phyloP scores from a whole-genome alignment of 2,797 vertebrate genomes.

The Leptoclinus maculatus region DNA sequence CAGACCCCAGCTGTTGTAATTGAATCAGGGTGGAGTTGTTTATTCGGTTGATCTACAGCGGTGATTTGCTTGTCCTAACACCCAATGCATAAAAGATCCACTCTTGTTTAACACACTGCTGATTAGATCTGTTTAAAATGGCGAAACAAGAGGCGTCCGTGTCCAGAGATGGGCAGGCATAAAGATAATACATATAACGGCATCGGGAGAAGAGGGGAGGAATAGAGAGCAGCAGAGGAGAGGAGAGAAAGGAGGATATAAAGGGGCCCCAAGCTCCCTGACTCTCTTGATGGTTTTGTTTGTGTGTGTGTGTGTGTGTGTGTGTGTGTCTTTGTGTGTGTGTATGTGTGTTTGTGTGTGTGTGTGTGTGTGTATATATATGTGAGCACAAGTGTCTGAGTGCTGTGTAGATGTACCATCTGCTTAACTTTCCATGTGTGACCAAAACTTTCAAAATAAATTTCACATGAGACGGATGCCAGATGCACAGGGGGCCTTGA shows the following conservation, averaged over 20 bases:
- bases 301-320: conserved; percentile 35
- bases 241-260: conserved; percentile 58
- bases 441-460: conserved; percentile 92
- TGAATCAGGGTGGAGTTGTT: conserved; percentile 96
- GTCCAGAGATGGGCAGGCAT: conserved; percentile 85
- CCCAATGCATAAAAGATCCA: conserved; percentile 95
- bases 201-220: conserved; percentile 58
- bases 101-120: conserved; percentile 94
- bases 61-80: conserved; percentile 93
- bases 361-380: conserved; percentile 26
- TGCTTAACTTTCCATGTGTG: conserved; percentile 93
- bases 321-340: conserved; percentile 19
- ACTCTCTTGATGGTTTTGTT: conserved; percentile 33
- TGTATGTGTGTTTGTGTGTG: conserved; percentile 19
- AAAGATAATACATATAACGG: conserved; percentile 86
- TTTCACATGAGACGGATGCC: conserved; percentile 81
- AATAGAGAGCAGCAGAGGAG: conserved; percentile 48
- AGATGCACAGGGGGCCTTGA: conserved; percentile 83
- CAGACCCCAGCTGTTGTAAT: conserved; percentile 92
- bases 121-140: conserved; percentile 95
- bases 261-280: conserved; percentile 49
- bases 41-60: conserved; percentile 95
- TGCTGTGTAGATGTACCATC: conserved; percentile 85
- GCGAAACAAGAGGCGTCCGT: conserved; percentile 85
- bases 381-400: conserved; percentile 18